Evolutionary conservation across 1,140 invertebrate species (phyloP), one percentile per base, ranked within the genome.

Genomic region (Episyrphus balteatus): DNA sequence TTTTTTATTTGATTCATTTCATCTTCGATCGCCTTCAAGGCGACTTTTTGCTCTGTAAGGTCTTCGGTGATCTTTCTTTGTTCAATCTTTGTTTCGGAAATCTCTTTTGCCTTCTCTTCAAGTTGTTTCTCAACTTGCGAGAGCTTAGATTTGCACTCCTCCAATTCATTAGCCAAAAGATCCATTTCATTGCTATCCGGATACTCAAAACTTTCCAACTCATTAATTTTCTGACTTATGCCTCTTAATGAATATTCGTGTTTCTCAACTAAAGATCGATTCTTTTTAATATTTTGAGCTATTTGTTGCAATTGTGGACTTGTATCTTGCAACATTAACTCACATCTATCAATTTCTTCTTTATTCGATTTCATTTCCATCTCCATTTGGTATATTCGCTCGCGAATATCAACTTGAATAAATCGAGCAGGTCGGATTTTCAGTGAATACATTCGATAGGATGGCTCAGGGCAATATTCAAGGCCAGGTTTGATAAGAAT

Each of bases 401-500:
- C 79, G 32, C 67, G 69, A 1, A 76, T 76, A 53, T 81, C 79
- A 38, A 79, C 74, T 66, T 83, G 80, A 50, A 86, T 73, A 59
- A 61, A 81, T 34, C 71, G 68, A 0, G 71, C 68, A 8, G 58
- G 57, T 12, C 58, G 48, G 34, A 70, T 70, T 19, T 51, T 55
- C 18, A 71, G 70, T 10, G 79, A 75, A 58, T 86, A 86, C 51
- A 74, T 76, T 55, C 77, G 77, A 64, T 84, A 86, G 62, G 80
- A 74, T 9, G 83, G 84, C 46, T 68, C 65, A 13, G 73, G 73
- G 50, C 55, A 56, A 67, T 70, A 82, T 59, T 81, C 82, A 17
- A 69, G 68, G 44, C 79, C 74, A 5, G 73, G 75, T 47, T 71
- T 70, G 34, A 75, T 67, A 0, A 82, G 84, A 10, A 86, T 68